Base-by-base conservation (phyloP, 2,888 invertebrate species). In the Trichopria drosophilae region DNA sequence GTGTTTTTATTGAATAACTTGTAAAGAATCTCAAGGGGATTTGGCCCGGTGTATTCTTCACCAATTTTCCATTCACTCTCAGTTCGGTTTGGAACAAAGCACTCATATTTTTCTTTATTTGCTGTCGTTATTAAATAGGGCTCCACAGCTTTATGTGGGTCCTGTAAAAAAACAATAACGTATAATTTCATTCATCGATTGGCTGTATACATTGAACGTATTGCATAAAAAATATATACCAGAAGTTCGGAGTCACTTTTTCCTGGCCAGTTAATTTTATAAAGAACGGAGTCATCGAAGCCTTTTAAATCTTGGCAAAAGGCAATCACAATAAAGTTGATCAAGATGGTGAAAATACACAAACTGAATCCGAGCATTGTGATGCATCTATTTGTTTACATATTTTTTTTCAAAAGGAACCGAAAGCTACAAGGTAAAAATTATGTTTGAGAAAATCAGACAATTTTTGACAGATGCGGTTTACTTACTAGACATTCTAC, bases 51-150 rank as follows among this genome's bases (percentile, higher is more conserved):
- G 67, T 89, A 87, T 9, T 81, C 79, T 41, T 83, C 82, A n/a
- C 77, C 78, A 9, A 75, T 68, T 40, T 80, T 79, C 57, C 78
- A 73, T 31, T 82, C 76, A 64, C 80, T 80, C 51, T 79, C 79
- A 75, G 66, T 76, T 6, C 85, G 76, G 53, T 85, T 83, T 9
- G 94, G 94, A 61, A 95, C 79, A 7, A 82, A 77, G 71, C 96
- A 96, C 50, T 85, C 82, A 72, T 93, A 96, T 60, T 84, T 82
- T 69, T 96, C 95, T 66, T 90, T 84, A 55, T 88, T 84, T 12
- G 84, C 80, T 10, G 92, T 89, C 43, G 82, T 84, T 42, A 93
- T 83, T 57, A 83, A 77, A 45, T 91, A 76, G 9, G 83, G 76
- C 64, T 89, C 86, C 52, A 77, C 77, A 50, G 78, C 72, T 15